Percentiles rank a stretch among this genome's conserved stretches.
phyloP scores from a whole-genome alignment of 2,113 vertebrate genomes.

The Lagenorhynchus albirostris region DNA sequence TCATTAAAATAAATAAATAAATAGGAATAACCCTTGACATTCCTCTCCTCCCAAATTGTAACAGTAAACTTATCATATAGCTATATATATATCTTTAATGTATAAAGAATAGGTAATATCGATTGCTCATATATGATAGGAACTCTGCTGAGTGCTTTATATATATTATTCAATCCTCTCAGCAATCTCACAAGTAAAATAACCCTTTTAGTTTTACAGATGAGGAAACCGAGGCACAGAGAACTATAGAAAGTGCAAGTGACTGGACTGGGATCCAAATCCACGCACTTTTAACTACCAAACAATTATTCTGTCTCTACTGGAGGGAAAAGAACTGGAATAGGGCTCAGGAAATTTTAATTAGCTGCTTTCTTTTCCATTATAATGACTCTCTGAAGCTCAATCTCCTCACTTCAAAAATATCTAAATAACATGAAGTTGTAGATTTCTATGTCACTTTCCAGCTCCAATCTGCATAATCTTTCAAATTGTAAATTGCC shows the following conservation, averaged over 20 bases:
- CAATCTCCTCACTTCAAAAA: not conserved
- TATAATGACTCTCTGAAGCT: not conserved
- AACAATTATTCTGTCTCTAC: not conserved
- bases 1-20: not conserved
- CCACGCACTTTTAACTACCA: not conserved
- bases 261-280: not conserved
- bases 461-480: not conserved
- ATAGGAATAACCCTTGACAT: not conserved
- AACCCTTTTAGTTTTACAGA: not conserved
- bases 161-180: not conserved
- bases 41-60: not conserved
- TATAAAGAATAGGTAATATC: not conserved
- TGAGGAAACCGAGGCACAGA: not conserved
- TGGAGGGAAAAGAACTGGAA: too few species aligned
- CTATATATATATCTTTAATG: not conserved
- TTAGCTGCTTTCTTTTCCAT: not conserved
- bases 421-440: not conserved
- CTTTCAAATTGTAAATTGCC: not conserved
- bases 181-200: not conserved
- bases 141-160: not conserved
- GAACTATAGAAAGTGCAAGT: not conserved
- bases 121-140: not conserved
- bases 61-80: not conserved
- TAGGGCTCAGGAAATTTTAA: not conserved
- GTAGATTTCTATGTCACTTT: not conserved